These are phyloP conservation scores for Onthophagus sagittarius DNA, from an alignment of 2,888 invertebrate species.

Conservation along the genomic window DNA sequence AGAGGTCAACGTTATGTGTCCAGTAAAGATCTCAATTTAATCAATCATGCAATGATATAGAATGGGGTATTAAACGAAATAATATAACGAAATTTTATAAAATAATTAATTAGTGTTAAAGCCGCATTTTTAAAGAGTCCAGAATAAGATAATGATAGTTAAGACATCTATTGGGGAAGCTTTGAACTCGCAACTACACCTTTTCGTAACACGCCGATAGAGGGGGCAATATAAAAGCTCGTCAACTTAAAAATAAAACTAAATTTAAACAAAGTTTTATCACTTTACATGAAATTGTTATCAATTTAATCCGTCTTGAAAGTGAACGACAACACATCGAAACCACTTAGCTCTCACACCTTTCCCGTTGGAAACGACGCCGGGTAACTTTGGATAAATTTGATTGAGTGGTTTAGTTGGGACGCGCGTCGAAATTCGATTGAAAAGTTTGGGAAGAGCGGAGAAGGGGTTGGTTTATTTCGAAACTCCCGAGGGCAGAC, in stretches of 20 bases:
- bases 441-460: constrained; percentile 24
- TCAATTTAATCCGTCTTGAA: background rate
- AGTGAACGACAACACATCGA: background rate
- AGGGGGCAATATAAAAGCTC: background rate
- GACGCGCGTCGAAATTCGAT: constrained; percentile 23
- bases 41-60: no score
- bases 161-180: background rate
- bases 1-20: constrained; percentile 5
- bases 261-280: no score
- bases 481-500: background rate
- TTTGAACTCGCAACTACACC: background rate
- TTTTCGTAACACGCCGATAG: background rate
- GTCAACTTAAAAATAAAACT: background rate
- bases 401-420: constrained; percentile 27
- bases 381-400: constrained; percentile 25
- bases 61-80: no score
- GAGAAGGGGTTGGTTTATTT: background rate
- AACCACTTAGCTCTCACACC: background rate
- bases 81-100: no score
- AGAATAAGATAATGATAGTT: background rate
- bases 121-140: no score
- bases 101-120: no score
- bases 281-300: background rate
- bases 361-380: constrained; percentile 2
- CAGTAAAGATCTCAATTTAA: background rate